Base-by-base conservation (phyloP, 92 coral and sea anemone genomes). In the Epizoanthus fatuus region DNA sequence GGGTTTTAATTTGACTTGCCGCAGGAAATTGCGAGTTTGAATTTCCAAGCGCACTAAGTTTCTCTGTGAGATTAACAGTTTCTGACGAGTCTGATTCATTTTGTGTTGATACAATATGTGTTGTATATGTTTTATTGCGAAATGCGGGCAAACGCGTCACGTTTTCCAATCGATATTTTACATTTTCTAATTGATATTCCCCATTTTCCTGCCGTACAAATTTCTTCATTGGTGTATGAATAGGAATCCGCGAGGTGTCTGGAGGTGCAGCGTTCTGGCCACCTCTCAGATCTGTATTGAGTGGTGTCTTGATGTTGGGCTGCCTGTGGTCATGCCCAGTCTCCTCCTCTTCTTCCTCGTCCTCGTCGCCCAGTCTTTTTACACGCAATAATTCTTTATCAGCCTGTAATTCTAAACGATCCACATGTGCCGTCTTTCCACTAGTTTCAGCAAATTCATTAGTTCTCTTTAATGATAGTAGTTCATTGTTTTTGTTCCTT, bases 381-480 rank as follows among this genome's bases (percentile, higher is more conserved):
- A 77, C 82, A 11, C 82, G 68, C 58, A 77, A 10, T 53, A 77
- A 44, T 60, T 77, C 82, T 77, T 77, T 77, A 40, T 77, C 82
- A 42, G 71, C 57, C 17, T 37, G 45, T 19, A 40, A 20, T 3
- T 44, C 16, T 19, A 60, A 44, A 56, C 11, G 12, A 17, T 7
- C 42, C 0, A 45, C 59, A 44, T 22, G 15, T n/a, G 17, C 29
- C 5, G 15, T 39, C 15, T 77, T 60, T 77, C 70, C 45, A 11
- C 40, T 37, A 10, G 5, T 3, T 32, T 17, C 8, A 39, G 7
- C 22, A 56, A 5, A 15, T 11, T 11, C 45, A 16, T 39, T 56
- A n/a, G 70, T 44, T 44, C 53, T 35, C n/a, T 56, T 57, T 55
- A n/a, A 55, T 10, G 2, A 20, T 17, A 10, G 10, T 11, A 38